Conservation (phyloP, 1,140 invertebrate genomes). For the Drosophila tropicalis region DNA sequence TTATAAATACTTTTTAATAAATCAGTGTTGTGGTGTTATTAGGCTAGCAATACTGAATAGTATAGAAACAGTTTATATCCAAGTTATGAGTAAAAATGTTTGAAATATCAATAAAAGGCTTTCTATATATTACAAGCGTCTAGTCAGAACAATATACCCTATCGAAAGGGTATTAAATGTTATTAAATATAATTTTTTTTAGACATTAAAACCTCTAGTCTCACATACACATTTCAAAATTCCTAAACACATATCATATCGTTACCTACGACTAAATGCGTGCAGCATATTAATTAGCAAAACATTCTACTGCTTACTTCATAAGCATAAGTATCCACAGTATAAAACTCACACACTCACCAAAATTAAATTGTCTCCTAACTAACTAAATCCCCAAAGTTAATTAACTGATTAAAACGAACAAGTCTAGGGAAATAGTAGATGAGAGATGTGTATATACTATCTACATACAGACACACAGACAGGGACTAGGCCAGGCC, state of each 20-base stretch:
- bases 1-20: too few relatives aligned
- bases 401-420: constrained; percentile 63
- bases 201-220: neutral
- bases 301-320: constrained; percentile 3
- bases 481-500: constrained; percentile 24
- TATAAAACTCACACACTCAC: constrained; percentile 13
- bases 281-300: constrained; percentile 10
- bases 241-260: neutral
- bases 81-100: too few relatives aligned
- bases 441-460: neutral
- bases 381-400: constrained; percentile 25
- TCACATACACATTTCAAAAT: neutral
- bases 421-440: constrained; percentile 30
- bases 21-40: too few relatives aligned
- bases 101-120: too few relatives aligned
- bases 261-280: neutral
- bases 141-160: too few relatives aligned
- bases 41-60: too few relatives aligned
- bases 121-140: too few relatives aligned
- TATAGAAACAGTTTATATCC: too few relatives aligned
- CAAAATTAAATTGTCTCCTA: neutral
- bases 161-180: neutral
- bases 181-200: neutral
- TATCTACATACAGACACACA: neutral
- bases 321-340: neutral